phyloP scores from a whole-genome alignment of 2,797 vertebrate species.

The Hybognathus amarus region DNA sequence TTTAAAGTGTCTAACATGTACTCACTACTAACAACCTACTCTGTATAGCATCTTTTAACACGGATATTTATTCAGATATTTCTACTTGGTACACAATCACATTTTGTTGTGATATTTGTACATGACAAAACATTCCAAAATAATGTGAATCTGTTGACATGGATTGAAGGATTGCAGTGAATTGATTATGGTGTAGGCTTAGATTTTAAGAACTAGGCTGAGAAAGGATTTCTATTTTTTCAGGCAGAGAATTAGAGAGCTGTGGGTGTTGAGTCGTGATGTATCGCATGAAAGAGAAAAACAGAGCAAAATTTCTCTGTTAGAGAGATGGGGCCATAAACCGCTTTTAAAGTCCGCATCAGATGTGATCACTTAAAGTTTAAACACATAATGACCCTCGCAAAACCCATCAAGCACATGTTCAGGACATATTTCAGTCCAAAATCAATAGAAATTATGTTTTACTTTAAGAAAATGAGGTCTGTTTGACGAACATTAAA shows the following conservation, averaged over 20 bases:
- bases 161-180: constrained; percentile 50
- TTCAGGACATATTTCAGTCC: not conserved
- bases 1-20: not conserved
- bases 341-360: constrained; percentile 8
- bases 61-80: not conserved
- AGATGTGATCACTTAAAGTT: not conserved
- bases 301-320: not conserved
- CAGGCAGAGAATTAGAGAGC: constrained; percentile 53
- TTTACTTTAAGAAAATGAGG: not conserved
- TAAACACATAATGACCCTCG: not conserved
- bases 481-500: not conserved
- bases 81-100: not conserved
- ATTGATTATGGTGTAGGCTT: constrained; percentile 62
- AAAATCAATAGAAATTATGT: not conserved
- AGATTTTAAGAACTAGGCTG: constrained; percentile 48
- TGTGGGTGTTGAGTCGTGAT: constrained; percentile 63
- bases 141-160: constrained; percentile 14
- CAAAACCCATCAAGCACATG: not conserved
- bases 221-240: constrained; percentile 48
- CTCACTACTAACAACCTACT: not conserved
- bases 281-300: constrained; percentile 32
- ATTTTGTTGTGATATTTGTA: not conserved
- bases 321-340: not conserved
- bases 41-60: not conserved
- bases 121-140: not conserved